Percentiles rank a stretch among this genome's conserved stretches.
phyloP scores from a whole-genome alignment of 1,140 invertebrate genomes.

The Wasmannia auropunctata region DNA sequence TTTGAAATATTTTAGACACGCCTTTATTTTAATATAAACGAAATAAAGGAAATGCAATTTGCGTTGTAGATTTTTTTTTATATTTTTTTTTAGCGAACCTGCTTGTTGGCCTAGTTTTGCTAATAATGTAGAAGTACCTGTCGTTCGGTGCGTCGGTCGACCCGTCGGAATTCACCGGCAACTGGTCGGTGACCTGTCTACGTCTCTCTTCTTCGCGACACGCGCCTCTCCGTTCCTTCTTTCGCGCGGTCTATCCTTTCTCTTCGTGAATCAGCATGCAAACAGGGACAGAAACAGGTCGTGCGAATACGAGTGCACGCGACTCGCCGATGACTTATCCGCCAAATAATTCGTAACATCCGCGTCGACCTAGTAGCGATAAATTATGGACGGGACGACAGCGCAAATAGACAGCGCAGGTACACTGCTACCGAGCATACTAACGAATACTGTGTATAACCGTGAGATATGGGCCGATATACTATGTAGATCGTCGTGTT shows the following conservation, averaged over 20 bases:
- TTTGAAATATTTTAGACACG: slow-evolving; percentile 8
- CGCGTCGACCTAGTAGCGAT: slow-evolving; percentile 26
- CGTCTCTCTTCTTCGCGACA: slow-evolving; percentile 32
- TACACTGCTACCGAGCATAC: slow-evolving; percentile 28
- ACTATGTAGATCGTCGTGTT: slow-evolving; percentile 2
- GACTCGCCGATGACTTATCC: slow-evolving; percentile 49
- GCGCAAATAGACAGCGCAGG: background rate
- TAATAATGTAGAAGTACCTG: slow-evolving; percentile 60
- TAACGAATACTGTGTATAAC: slow-evolving; percentile 14
- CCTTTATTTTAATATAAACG: background rate
- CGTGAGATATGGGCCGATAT: slow-evolving; percentile 29
- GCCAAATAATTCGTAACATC: slow-evolving; percentile 65
- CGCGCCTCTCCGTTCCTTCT: slow-evolving; percentile 15
- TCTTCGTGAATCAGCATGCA: background rate
- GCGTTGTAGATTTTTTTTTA: background rate
- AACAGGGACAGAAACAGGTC: slow-evolving; percentile 40
- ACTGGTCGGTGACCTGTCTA: slow-evolving; percentile 68
- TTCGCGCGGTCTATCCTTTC: slow-evolving; percentile 31
- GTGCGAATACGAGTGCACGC: slow-evolving; percentile 53
- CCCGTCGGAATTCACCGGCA: slow-evolving; percentile 59
- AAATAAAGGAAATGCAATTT: slow-evolving; percentile 62
- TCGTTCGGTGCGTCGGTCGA: slow-evolving; percentile 6
- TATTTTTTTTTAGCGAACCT: slow-evolving; percentile 68
- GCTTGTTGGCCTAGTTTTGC: slow-evolving; percentile 69
- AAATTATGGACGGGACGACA: slow-evolving; percentile 30